Evolutionary conservation across 2,113 vertebrate genomes (phyloP).

Genomic region (Bagarius yarrelli): DNA sequence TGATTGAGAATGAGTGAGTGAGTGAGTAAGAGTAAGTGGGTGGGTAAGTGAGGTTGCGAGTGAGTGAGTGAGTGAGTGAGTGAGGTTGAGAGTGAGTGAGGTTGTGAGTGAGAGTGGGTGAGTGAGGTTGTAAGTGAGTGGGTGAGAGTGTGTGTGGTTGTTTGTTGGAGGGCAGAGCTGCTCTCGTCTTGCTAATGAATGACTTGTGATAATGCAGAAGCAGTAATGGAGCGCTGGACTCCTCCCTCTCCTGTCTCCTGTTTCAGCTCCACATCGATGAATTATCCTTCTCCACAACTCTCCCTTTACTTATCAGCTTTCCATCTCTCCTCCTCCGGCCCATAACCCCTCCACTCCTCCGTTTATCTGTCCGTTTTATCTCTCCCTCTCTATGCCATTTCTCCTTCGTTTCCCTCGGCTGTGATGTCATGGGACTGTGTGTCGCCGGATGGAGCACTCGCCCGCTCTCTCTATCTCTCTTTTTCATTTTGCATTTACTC

Average conservation of each 20-base stretch:
- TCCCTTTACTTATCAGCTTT: slow-evolving; percentile 52
- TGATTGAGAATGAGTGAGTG: background rate
- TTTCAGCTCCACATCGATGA: slow-evolving; percentile 51
- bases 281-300: slow-evolving; percentile 61
- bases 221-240: slow-evolving; percentile 39
- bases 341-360: slow-evolving; percentile 28
- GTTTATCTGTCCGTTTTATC: slow-evolving; percentile 48
- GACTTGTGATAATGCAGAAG: slow-evolving; percentile 45
- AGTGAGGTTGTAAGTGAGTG: background rate
- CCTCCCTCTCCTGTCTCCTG: slow-evolving; percentile 58
- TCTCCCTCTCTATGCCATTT: slow-evolving; percentile 34
- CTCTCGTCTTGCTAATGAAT: slow-evolving; percentile 44
- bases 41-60: slow-evolving; percentile 23
- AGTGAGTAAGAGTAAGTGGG: slow-evolving; percentile 24
- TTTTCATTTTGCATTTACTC: background rate
- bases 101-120: background rate
- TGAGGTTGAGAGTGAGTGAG: slow-evolving; percentile 14
- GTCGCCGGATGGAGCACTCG: slow-evolving; percentile 55
- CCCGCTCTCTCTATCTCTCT: background rate
- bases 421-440: slow-evolving; percentile 66
- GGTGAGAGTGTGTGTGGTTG: slow-evolving; percentile 15
- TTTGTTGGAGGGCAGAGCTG: slow-evolving; percentile 19
- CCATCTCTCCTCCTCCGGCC: slow-evolving; percentile 27
- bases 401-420: slow-evolving; percentile 48
- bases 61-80: slow-evolving; percentile 39